phyloP scores from a whole-genome alignment of 1,140 invertebrate species.

The Phymorhynchus buccinoides region DNA sequence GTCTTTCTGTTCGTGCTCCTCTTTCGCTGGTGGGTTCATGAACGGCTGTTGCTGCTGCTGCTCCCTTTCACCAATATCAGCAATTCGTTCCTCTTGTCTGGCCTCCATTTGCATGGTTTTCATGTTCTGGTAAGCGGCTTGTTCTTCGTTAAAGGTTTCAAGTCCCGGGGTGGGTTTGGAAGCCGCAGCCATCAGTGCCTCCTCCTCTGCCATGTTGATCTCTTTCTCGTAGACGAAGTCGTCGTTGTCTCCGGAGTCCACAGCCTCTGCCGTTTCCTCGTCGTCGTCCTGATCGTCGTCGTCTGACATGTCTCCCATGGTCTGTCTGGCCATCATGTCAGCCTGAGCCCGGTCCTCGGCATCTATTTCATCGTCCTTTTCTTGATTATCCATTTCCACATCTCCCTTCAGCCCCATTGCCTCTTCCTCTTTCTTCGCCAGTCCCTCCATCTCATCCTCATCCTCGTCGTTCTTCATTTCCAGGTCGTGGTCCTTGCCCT shows the following conservation, averaged over 20 bases:
- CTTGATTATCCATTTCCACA: slow-evolving; percentile 37
- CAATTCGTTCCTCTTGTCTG: slow-evolving; percentile 41
- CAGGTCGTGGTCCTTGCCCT: slow-evolving; percentile 32
- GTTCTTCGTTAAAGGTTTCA: neutral
- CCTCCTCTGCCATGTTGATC: slow-evolving; percentile 50
- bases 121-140: slow-evolving; percentile 25
- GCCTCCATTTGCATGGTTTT: neutral
- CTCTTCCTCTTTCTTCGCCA: neutral
- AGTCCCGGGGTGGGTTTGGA: neutral
- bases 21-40: slow-evolving; percentile 25
- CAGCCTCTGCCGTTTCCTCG: slow-evolving; percentile 38
- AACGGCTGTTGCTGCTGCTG: neutral
- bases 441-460: slow-evolving; percentile 42
- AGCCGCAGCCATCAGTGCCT: slow-evolving; percentile 31
- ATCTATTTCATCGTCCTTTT: slow-evolving; percentile 28
- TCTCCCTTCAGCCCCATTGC: neutral
- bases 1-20: neutral
- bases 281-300: slow-evolving; percentile 50
- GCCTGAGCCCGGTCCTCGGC: slow-evolving; percentile 1
- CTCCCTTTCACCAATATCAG: slow-evolving; percentile 57
- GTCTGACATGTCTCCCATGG: slow-evolving; percentile 48
- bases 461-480: slow-evolving; percentile 57
- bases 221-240: slow-evolving; percentile 46
- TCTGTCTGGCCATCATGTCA: slow-evolving; percentile 25
- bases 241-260: slow-evolving; percentile 29